phyloP scores from a whole-genome alignment of 2,888 invertebrate species.

The Apantesis nais region DNA sequence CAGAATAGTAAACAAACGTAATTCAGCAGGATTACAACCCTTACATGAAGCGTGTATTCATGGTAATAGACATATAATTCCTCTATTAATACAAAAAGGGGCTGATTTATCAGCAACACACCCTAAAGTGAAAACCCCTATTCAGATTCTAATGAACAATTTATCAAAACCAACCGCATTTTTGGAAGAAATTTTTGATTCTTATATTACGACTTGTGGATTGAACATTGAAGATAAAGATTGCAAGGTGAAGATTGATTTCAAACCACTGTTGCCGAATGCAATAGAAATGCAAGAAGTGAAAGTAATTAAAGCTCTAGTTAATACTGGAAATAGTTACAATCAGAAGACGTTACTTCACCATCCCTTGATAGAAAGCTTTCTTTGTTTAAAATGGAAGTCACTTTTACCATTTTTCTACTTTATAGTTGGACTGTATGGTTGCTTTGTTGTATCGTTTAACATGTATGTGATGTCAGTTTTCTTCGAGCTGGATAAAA shows the following conservation, averaged over 20 bases:
- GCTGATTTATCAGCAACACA: constrained; percentile 51
- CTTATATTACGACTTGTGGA: constrained; percentile 70
- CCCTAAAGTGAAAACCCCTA: constrained; percentile 51
- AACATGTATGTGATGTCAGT: constrained; percentile 24
- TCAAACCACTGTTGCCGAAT: constrained; percentile 64
- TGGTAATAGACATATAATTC: constrained; percentile 82
- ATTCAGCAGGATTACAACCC: constrained; percentile 23
- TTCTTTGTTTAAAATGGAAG: constrained; percentile 81
- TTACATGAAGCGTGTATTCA: constrained; percentile 66
- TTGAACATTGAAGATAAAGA: constrained; percentile 47
- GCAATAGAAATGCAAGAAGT: constrained; percentile 65
- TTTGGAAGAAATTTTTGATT: constrained; percentile 75
- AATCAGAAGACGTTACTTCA: constrained; percentile 72
- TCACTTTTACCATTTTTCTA: constrained; percentile 77
- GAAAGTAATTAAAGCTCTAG: constrained; percentile 74
- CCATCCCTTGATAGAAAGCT: constrained; percentile 83
- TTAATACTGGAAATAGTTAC: constrained; percentile 72
- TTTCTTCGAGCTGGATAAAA: constrained; percentile 36
- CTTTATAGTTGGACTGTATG: constrained; percentile 68
- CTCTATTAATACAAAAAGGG: constrained; percentile 61
- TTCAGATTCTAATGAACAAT: constrained; percentile 72
- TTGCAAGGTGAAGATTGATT: constrained; percentile 73
- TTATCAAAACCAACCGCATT: constrained; percentile 76
- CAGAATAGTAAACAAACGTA: constrained; percentile 48
- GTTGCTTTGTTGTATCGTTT: constrained; percentile 68